These are phyloP conservation scores for Dromas ardeola DNA, from an alignment of 2,113 vertebrate species.

Conservation along the genomic window DNA sequence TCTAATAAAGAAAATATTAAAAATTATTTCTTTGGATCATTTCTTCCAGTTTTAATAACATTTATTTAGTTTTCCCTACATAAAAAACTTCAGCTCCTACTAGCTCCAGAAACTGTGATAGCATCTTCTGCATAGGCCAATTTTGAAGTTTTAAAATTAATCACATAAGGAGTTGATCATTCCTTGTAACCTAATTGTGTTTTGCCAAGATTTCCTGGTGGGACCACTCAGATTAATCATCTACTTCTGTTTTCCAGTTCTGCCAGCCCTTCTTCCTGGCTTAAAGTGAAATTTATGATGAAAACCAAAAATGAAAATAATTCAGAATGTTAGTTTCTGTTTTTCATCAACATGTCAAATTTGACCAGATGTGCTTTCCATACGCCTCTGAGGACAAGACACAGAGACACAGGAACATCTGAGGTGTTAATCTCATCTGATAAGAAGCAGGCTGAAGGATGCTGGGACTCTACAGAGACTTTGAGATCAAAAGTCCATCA, in stretches of 20 bases:
- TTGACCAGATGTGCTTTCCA: neutral
- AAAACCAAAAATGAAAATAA: neutral
- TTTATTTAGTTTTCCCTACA: neutral
- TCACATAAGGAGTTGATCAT: neutral
- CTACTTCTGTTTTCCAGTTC: neutral
- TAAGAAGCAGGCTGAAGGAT: neutral
- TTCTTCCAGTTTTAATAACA: neutral
- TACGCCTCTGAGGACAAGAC: neutral
- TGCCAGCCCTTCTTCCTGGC: neutral
- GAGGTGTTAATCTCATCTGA: neutral
- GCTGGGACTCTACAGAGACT: neutral
- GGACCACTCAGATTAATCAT: neutral
- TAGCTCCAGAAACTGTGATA: neutral
- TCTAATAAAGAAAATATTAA: neutral
- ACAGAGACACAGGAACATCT: neutral
- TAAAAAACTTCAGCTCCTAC: neutral
- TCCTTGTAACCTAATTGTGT: neutral
- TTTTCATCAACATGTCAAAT: neutral
- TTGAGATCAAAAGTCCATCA: neutral
- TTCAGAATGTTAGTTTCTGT: neutral
- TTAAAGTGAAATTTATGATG: neutral
- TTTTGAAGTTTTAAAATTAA: neutral
- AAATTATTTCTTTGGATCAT: neutral
- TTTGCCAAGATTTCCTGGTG: conserved; percentile 18
- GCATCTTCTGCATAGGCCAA: neutral